Evolutionary conservation across 2,113 vertebrate genomes (phyloP).

Genomic region (Cyprinodon tularosa): DNA sequence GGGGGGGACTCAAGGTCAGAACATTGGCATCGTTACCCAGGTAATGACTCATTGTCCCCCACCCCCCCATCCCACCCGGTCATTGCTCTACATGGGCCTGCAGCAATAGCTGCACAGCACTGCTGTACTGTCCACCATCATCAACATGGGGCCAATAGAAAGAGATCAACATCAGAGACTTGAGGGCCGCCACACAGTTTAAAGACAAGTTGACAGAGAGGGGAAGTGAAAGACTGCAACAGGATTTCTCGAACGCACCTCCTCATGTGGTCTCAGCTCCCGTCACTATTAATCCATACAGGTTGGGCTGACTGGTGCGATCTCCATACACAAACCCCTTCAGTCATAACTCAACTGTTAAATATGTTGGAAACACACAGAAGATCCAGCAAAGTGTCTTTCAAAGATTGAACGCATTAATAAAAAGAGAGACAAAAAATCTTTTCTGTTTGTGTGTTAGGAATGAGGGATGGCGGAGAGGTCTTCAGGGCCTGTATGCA

Average conservation of each 20-base stretch:
- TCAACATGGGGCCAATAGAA: neutral
- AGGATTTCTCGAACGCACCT: conserved; percentile 35
- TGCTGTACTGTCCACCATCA: conserved; percentile 14
- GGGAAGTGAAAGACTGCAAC: conserved; percentile 22
- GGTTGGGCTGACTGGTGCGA: conserved; percentile 23
- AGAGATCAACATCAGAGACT: conserved; percentile 3
- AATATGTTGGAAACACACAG: conserved; percentile 18
- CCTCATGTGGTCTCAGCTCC: conserved; percentile 24
- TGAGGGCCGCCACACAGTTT: neutral
- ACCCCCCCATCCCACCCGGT: conserved; percentile 30
- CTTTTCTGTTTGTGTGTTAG: neutral
- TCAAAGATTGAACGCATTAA: conserved; percentile 20
- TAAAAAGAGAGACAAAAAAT: neutral
- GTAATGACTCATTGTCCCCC: conserved; percentile 72
- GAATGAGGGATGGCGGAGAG: conserved; percentile 38
- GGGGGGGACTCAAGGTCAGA: conserved; percentile 64
- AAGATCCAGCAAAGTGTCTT: conserved; percentile 1
- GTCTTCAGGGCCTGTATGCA: conserved; percentile 45
- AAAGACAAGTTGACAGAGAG: conserved; percentile 3
- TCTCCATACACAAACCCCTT: accelerated
- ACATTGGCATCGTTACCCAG: conserved; percentile 59
- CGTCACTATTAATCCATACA: conserved; percentile 57
- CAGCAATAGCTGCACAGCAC: conserved; percentile 13
- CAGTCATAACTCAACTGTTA: neutral
- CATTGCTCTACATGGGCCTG: conserved; percentile 45